Percentiles rank a stretch among this genome's conserved stretches.
phyloP scores from a whole-genome alignment of 64 coral and sea anemone genomes.

The Montipora capricornis region DNA sequence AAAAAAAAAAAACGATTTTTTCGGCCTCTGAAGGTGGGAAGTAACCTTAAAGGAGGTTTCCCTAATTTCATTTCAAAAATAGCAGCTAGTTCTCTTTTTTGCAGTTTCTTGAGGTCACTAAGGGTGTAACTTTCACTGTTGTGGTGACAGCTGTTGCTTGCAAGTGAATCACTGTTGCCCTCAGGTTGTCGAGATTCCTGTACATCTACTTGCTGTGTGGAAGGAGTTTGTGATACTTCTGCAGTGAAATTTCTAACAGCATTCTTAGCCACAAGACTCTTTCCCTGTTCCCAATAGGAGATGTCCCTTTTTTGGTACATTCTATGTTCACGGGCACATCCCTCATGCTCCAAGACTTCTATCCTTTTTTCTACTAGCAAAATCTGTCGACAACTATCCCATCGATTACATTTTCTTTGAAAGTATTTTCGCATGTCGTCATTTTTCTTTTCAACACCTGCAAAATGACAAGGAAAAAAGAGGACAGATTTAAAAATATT shows the following conservation, averaged over 20 bases:
- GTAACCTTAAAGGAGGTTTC: no score
- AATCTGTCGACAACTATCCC: conserved; percentile 24
- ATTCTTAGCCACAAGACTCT: no score
- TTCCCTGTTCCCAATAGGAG: no score
- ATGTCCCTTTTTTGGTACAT: no score
- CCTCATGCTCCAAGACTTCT: not conserved
- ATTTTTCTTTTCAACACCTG: conserved; percentile 64
- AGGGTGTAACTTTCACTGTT: no score
- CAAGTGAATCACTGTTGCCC: not conserved
- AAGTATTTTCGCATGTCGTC: conserved; percentile 46
- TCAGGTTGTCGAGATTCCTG: not conserved
- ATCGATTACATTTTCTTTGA: conserved; percentile 47
- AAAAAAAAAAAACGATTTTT: no score
- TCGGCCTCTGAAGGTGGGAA: no score
- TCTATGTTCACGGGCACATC: no score
- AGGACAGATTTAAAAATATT: not conserved
- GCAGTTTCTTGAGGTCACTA: no score
- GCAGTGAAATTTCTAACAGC: not conserved
- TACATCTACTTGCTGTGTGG: not conserved
- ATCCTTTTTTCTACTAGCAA: conserved; percentile 53
- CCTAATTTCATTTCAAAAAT: no score
- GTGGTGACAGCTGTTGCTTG: no score
- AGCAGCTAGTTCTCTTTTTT: no score
- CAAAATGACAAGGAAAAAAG: conserved; percentile 1
- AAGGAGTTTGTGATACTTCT: not conserved